Evolutionary conservation across 2,888 invertebrate genomes (phyloP), one percentile per base, ranked within the genome.

Genomic region (Microctonus hyperodae): DNA sequence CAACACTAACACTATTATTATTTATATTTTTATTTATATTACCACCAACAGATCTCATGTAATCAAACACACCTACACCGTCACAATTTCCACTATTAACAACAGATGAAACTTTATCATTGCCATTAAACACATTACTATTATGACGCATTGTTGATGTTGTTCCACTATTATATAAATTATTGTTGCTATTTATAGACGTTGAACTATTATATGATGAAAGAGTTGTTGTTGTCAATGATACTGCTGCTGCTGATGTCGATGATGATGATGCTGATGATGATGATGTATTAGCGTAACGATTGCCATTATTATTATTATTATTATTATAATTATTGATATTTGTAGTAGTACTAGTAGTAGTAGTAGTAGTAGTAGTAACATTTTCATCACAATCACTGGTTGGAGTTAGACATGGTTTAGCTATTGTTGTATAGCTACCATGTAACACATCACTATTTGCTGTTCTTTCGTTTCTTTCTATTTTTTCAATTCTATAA

Each of bases 401-500:
- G 70, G 73, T 75, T 50, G 79, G 75, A 22, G 75, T 78, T 67
- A 73, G 68, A 67, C 76, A 77, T 72, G 77, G 73, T 73, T 78
- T 79, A 31, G 61, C 40, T 61, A 16, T n/a, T n/a, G 48, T 28
- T 9, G 53, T 28, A 55, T 65, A 25, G 28, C 44, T 31, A 70
- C 44, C 51, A 33, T 76, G 75, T 65, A 76, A 66, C 75, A 79
- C 78, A 66, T 80, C 80, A 78, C 79, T 78, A 71, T 75, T 69
- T 65, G 73, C 69, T 76, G 78, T 78, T 80, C 80, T 80, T 78
- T 80, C 80, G 48, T 74, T 35, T 35, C 35, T 67, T 65, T 72
- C 69, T 76, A 78, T 78, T 80, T 79, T 80, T 77, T 80, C 80
- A 55, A 74, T 65, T 61, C 79, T 73, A 68, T 80, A 78, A 76